Evolutionary conservation across 2,113 vertebrate species (phyloP).

Genomic region (Sorex araneus): DNA sequence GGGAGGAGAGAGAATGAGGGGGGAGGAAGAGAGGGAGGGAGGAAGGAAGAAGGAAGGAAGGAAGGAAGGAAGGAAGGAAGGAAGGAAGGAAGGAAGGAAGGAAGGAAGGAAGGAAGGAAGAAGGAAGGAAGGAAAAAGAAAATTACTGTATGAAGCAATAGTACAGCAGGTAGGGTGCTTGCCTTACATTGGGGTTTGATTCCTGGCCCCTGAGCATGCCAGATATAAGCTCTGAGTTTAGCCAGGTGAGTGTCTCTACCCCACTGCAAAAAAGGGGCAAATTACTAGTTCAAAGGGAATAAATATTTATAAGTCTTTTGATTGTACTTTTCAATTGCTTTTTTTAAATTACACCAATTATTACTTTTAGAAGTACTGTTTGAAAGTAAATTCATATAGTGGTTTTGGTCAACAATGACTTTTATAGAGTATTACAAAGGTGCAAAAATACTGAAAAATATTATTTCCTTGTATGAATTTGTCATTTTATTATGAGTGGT

Average conservation of each 20-base stretch:
- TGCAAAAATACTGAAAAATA: not conserved
- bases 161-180: no score
- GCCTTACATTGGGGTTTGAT: no score
- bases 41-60: not conserved
- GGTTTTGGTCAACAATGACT: not conserved
- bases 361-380: conserved; percentile 11
- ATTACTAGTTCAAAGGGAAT: conserved; percentile 2
- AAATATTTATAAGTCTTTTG: conserved; percentile 21
- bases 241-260: no score
- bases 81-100: no score
- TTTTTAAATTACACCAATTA: conserved; percentile 29
- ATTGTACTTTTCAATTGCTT: not conserved
- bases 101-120: no score
- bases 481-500: conserved; percentile 7
- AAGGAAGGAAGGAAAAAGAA: no score
- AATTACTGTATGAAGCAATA: no score
- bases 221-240: no score
- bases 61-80: no score
- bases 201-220: no score
- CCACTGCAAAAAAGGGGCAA: not conserved
- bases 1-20: rapidly evolving
- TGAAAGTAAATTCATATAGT: not conserved
- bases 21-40: rapidly evolving
- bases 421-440: not conserved
- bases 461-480: conserved; percentile 27